Evolutionary conservation across 2,113 vertebrate genomes (phyloP), one percentile per base, ranked within the genome.

Genomic region (Oxyura jamaicensis): DNA sequence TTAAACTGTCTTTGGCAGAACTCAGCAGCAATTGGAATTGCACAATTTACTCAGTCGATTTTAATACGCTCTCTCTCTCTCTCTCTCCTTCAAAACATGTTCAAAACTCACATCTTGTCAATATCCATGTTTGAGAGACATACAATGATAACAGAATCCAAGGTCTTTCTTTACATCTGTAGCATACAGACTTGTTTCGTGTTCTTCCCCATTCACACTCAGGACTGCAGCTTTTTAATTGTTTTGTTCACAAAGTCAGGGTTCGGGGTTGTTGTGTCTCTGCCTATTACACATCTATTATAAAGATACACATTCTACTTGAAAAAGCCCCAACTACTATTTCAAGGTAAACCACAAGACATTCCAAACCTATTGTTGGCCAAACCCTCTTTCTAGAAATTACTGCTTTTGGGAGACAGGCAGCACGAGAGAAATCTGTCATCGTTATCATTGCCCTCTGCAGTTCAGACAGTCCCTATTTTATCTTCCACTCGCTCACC

Each of bases 1-100:
- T 94, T 46, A 80, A 95, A 77, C 73, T 80, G 53, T 74, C 88
- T 90, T 68, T 87, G 83, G 85, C 91, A 94, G 89, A 96, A 86
- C n/a, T 83, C 83, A 25, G 83, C 33, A 91, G 87, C 92, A 96
- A 96, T 94, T 82, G 93, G 83, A 94, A 89, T 8, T 50, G 73
- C 68, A 63, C 55, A 33, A 85, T 93, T 96, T 85, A 68, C 82
- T 82, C 62, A 67, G 75, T 21, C 71, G 88, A 79, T 75, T 96
- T 91, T 67, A 91, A 44, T 41, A 42, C 33, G 53, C 69, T 76
- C 10, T 39, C 68, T 62, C 83, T 75, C 56, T 28, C 72, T 39
- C 36, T 39, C n/a, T n/a, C n/a, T n/a, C n/a, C 67, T 90, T 59
- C 42, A 66, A 81, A 88, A 48, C 58, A 44, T 10, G 44, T 80